Conservation (phyloP, 2,888 invertebrate genomes). For the Carpatolechia fugitivella region DNA sequence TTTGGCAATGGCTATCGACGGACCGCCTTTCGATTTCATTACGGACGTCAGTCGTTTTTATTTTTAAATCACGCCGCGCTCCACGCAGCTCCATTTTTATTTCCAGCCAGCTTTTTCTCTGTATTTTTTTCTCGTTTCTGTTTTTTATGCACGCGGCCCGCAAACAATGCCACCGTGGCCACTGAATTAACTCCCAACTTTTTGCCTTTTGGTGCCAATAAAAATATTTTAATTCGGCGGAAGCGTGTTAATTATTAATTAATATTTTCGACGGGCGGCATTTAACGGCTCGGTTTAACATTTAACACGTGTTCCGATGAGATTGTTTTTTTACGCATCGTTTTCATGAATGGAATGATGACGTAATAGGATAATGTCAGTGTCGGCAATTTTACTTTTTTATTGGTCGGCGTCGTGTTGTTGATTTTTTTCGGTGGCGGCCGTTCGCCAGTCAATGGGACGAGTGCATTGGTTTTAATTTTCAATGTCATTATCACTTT, state of each 20-base stretch:
- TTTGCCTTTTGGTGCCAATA: slow-evolving; percentile 74
- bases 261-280: slow-evolving; percentile 72
- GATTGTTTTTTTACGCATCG: slow-evolving; percentile 73
- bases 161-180: slow-evolving; percentile 76
- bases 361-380: slow-evolving; percentile 79
- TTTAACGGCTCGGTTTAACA: slow-evolving; percentile 73
- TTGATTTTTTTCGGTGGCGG: slow-evolving; percentile 64
- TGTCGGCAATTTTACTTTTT: slow-evolving; percentile 75
- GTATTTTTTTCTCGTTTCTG: slow-evolving; percentile 67
- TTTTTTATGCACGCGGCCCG: slow-evolving; percentile 72
- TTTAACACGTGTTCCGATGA: slow-evolving; percentile 72
- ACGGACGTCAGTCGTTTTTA: slow-evolving; percentile 75
- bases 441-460: slow-evolving; percentile 69
- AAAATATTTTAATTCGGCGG: slow-evolving; percentile 76
- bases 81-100: slow-evolving; percentile 61
- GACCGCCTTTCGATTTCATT: slow-evolving; percentile 80
- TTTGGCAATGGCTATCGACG: slow-evolving; percentile 77
- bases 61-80: slow-evolving; percentile 76
- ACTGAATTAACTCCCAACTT: slow-evolving; percentile 74
- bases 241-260: slow-evolving; percentile 75
- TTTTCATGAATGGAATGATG: slow-evolving; percentile 77
- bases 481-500: slow-evolving; percentile 79
- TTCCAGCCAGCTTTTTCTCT: slow-evolving; percentile 56
- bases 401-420: slow-evolving; percentile 69
- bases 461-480: slow-evolving; percentile 74